These are phyloP conservation scores for Diaprepes abbreviatus DNA, from an alignment of 2,888 invertebrate species.

Conservation along the genomic window DNA sequence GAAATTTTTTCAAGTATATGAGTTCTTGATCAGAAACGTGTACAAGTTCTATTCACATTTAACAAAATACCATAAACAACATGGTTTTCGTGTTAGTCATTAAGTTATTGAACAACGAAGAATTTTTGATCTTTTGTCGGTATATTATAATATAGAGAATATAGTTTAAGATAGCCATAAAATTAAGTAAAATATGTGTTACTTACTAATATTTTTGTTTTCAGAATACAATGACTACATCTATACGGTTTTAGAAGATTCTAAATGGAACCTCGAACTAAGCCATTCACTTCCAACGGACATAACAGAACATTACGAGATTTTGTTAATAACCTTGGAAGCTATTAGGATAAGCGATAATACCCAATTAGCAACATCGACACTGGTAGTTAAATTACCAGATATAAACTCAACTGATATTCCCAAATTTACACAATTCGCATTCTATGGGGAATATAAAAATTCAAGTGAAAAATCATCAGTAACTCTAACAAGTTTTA, in stretches of 20 bases:
- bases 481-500: slow-evolving; percentile 6
- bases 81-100: too few species aligned
- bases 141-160: too few species aligned
- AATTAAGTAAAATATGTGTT: neutral
- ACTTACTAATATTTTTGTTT: slow-evolving; percentile 16
- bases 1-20: too few species aligned
- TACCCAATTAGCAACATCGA: slow-evolving; percentile 36
- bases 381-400: slow-evolving; percentile 51
- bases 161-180: too few species aligned
- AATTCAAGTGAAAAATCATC: slow-evolving; percentile 13
- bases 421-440: slow-evolving; percentile 24
- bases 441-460: slow-evolving; percentile 29
- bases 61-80: too few species aligned
- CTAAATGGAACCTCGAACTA: slow-evolving; percentile 32
- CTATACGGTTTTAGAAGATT: neutral
- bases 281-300: slow-evolving; percentile 17
- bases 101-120: too few species aligned
- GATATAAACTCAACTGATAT: neutral
- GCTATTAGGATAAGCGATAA: slow-evolving; percentile 33
- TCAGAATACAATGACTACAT: slow-evolving; percentile 40
- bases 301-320: slow-evolving; percentile 25
- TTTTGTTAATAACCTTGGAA: slow-evolving; percentile 44
- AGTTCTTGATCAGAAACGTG: too few species aligned
- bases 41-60: too few species aligned
- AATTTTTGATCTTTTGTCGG: too few species aligned